phyloP scores from a whole-genome alignment of 1,140 invertebrate species.

The Amyelois transitella region DNA sequence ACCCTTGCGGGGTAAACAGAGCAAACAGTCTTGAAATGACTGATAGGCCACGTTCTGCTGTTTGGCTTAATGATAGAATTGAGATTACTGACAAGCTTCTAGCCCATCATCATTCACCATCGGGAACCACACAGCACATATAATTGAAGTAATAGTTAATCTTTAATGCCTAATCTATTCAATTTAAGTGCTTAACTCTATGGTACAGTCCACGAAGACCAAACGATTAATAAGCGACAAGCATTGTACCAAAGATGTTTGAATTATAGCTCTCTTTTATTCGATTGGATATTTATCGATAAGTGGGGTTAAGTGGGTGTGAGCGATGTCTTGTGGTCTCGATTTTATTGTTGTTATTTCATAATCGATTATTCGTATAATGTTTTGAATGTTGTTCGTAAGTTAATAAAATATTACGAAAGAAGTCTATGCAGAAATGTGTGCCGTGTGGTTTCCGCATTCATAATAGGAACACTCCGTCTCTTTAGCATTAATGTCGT shows the following conservation, averaged over 20 bases:
- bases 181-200: background rate
- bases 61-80: no score
- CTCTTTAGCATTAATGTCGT: no score
- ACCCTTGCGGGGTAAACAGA: no score
- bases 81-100: no score
- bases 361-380: background rate
- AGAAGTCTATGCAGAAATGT: no score
- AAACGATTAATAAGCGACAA: conserved; percentile 8
- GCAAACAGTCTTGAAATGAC: no score
- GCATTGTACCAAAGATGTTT: conserved; percentile 2
- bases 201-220: background rate
- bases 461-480: no score
- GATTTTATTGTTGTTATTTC: background rate
- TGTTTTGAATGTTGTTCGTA: background rate
- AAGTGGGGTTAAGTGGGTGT: conserved; percentile 6
- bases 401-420: no score
- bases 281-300: conserved; percentile 11
- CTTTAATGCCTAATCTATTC: background rate
- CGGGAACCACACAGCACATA: no score
- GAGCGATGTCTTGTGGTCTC: background rate
- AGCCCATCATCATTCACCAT: no score
- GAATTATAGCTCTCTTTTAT: conserved; percentile 5
- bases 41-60: no score
- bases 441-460: no score
- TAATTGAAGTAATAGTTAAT: background rate